A percentile compares a stretch with the other conserved stretches of the same genome.
These are phyloP conservation scores for Maccullochella peelii DNA, from an alignment of 2,113 vertebrate genomes.

Conservation along the genomic window DNA sequence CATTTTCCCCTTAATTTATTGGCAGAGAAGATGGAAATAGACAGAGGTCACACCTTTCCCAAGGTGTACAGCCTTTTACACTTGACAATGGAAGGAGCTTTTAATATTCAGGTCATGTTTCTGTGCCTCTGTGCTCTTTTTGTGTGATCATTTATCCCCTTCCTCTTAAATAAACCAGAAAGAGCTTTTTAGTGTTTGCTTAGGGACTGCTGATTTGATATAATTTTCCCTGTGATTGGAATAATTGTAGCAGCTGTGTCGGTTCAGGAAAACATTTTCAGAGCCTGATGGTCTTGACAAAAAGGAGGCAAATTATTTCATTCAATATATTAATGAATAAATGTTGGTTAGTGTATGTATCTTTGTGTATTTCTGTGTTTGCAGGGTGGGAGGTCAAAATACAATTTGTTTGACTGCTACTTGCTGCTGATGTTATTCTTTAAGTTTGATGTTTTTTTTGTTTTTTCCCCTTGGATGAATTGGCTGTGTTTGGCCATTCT, in stretches of 20 bases:
- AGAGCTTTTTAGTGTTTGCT: constrained; percentile 41
- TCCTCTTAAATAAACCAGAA: constrained; percentile 57
- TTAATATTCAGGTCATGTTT: constrained; percentile 63
- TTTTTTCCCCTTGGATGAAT: constrained; percentile 15
- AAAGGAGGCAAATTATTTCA: background rate
- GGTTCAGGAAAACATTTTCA: constrained; percentile 42
- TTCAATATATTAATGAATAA: constrained; percentile 23
- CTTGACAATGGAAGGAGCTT: constrained; percentile 13
- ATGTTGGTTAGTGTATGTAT: background rate
- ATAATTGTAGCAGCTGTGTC: constrained; percentile 59
- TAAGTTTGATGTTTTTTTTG: background rate
- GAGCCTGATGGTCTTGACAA: background rate
- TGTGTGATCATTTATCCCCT: constrained; percentile 38
- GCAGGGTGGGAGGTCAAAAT: background rate
- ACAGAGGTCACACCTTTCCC: constrained; percentile 19
- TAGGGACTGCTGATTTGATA: constrained; percentile 47
- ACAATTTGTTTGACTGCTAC: background rate
- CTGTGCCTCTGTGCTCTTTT: constrained; percentile 44
- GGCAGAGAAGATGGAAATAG: constrained; percentile 35
- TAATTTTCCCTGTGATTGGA: constrained; percentile 63
- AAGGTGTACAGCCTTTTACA: constrained; percentile 29
- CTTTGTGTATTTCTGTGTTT: constrained; percentile 2
- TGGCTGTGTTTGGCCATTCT: background rate
- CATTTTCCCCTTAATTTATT: constrained; percentile 48
- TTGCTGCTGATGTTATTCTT: background rate